phyloP scores from a whole-genome alignment of 2,888 invertebrate species.

The Crepidodera aurea region DNA sequence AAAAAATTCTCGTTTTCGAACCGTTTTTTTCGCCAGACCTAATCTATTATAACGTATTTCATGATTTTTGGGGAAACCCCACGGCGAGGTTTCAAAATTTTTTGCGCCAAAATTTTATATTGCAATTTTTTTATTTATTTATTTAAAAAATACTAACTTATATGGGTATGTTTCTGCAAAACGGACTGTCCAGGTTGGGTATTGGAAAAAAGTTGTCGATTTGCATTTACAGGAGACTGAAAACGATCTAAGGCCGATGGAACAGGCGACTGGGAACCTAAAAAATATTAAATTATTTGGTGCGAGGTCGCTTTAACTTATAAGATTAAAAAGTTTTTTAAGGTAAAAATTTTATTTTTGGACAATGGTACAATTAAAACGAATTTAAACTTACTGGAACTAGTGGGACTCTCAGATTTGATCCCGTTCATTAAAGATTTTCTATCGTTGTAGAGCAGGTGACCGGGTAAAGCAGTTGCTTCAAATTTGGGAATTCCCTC shows the following conservation, averaged over 20 bases:
- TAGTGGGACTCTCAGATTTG: slow-evolving; percentile 3
- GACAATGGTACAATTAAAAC: too few species aligned
- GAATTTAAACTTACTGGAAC: slow-evolving; percentile 19
- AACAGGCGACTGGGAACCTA: slow-evolving; percentile 64
- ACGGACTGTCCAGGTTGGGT: slow-evolving; percentile 62
- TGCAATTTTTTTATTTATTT: background rate
- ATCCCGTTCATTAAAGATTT: slow-evolving; percentile 5
- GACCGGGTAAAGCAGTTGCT: slow-evolving; percentile 74
- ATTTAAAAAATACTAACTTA: slow-evolving; percentile 43
- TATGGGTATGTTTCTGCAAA: slow-evolving; percentile 45
- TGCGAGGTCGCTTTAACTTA: too few species aligned
- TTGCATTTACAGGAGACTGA: slow-evolving; percentile 66
- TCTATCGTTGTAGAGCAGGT: slow-evolving; percentile 47
- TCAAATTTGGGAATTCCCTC: slow-evolving; percentile 79
- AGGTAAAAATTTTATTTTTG: too few species aligned
- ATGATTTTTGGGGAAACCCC: too few species aligned
- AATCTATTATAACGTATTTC: too few species aligned
- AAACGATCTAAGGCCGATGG: slow-evolving; percentile 71
- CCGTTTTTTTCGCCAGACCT: too few species aligned
- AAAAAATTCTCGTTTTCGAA: too few species aligned
- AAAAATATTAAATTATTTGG: too few species aligned
- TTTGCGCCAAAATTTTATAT: too few species aligned
- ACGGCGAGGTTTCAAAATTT: too few species aligned
- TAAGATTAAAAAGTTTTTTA: too few species aligned
- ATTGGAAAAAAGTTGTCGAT: slow-evolving; percentile 56